Evolutionary conservation across 2,797 vertebrate genomes (phyloP).

Genomic region (Molossus molossus): DNA sequence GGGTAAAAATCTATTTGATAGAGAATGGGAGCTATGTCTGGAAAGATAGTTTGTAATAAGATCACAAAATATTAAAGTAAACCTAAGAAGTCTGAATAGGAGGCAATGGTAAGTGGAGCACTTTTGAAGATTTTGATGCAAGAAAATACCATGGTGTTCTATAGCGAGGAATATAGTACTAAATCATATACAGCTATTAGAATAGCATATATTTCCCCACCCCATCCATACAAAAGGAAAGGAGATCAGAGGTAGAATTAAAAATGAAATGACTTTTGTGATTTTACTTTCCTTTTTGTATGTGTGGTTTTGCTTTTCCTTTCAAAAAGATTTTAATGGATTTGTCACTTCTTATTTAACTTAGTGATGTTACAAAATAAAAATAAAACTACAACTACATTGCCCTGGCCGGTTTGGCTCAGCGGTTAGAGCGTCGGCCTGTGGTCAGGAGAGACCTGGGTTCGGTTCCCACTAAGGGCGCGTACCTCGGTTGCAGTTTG

Average conservation of each 20-base stretch:
- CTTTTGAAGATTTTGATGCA: conserved; percentile 29
- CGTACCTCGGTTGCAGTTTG: too few species aligned
- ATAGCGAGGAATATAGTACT: not conserved
- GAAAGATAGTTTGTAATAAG: not conserved
- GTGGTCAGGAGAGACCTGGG: too few species aligned
- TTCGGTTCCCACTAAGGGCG: too few species aligned
- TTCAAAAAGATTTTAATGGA: conserved; percentile 3
- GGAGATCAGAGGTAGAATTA: conserved; percentile 37
- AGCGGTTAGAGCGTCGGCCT: too few species aligned
- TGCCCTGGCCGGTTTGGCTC: too few species aligned
- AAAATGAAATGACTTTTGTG: conserved; percentile 36
- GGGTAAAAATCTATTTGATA: not conserved
- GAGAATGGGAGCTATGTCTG: not conserved
- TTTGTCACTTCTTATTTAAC: conserved; percentile 52
- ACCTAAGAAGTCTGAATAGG: not conserved
- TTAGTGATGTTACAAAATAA: conserved; percentile 24
- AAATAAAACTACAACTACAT: not conserved
- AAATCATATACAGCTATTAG: not conserved
- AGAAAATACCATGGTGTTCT: not conserved
- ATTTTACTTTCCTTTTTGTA: not conserved
- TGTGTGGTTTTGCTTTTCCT: not conserved
- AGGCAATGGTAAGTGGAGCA: not conserved
- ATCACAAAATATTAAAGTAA: conserved; percentile 47
- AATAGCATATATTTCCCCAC: not conserved
- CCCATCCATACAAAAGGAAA: conserved; percentile 15